phyloP scores from a whole-genome alignment of 2,888 invertebrate genomes.

The Limnephilus marmoratus region DNA sequence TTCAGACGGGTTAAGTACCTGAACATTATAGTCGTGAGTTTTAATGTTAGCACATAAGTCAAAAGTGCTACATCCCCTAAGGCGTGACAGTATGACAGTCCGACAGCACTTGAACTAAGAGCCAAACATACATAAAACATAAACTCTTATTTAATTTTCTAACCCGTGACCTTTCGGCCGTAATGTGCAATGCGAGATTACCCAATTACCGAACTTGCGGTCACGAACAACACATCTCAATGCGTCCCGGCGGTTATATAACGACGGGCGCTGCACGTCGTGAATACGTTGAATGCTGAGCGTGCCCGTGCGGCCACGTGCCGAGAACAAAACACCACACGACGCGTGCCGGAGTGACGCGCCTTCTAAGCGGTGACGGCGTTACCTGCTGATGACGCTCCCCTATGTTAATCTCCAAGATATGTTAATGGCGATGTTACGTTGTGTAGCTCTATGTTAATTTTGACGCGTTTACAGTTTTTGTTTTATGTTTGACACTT shows the following conservation, averaged over 20 bases:
- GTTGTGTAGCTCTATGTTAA: slow-evolving; percentile 57
- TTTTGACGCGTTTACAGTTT: slow-evolving; percentile 56
- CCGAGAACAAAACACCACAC: slow-evolving; percentile 23
- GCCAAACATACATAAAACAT: neutral
- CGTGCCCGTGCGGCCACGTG: slow-evolving; percentile 24
- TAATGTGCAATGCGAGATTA: neutral
- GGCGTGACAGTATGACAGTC: neutral
- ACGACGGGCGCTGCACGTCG: neutral
- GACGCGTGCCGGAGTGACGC: slow-evolving; percentile 61
- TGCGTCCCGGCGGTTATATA: neutral
- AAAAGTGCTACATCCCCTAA: neutral
- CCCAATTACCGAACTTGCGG: slow-evolving; percentile 22
- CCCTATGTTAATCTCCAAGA: slow-evolving; percentile 58
- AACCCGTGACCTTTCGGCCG: neutral
- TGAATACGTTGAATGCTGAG: slow-evolving; percentile 43
- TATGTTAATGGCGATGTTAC: slow-evolving; percentile 58
- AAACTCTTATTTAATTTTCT: neutral
- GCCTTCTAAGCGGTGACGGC: slow-evolving; percentile 19
- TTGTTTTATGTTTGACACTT: slow-evolving; percentile 35
- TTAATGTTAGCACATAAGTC: neutral
- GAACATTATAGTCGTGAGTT: neutral
- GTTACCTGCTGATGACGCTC: slow-evolving; percentile 53
- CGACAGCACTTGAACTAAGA: neutral
- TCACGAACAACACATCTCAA: slow-evolving; percentile 35
- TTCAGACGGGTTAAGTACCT: neutral